phyloP scores from a whole-genome alignment of 1,140 invertebrate genomes.

The Heterodera schachtii region DNA sequence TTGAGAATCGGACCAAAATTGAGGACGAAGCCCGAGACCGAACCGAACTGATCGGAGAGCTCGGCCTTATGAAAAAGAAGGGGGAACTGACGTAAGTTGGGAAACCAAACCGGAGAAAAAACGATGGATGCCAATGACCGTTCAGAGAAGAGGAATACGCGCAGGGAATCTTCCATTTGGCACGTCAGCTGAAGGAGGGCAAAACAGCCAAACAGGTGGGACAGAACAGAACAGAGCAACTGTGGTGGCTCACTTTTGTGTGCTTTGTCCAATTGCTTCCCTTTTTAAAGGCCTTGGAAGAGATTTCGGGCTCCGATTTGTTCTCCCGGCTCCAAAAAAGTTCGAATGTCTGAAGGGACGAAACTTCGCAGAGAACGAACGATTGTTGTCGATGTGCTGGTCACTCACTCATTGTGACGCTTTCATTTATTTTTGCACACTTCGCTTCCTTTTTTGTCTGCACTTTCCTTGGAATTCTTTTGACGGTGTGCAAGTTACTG shows the following conservation, averaged over 20 bases:
- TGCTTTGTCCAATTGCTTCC: too few relatives aligned
- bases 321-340: background rate
- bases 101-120: background rate
- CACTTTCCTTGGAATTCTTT: too few relatives aligned
- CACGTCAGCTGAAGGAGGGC: slow-evolving; percentile 26
- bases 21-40: slow-evolving; percentile 57
- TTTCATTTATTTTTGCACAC: too few relatives aligned
- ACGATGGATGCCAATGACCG: background rate
- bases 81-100: slow-evolving; percentile 20
- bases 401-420: too few relatives aligned
- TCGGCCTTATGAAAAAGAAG: slow-evolving; percentile 39
- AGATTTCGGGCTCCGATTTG: slow-evolving; percentile 3
- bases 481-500: too few relatives aligned
- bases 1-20: slow-evolving; percentile 60
- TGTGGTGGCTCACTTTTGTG: too few relatives aligned
- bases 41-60: slow-evolving; percentile 45
- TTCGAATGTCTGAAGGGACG: background rate
- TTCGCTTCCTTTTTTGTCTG: too few relatives aligned
- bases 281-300: slow-evolving; percentile 7
- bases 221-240: background rate
- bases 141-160: slow-evolving; percentile 52
- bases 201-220: slow-evolving; percentile 26
- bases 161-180: slow-evolving; percentile 46
- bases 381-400: too few relatives aligned
- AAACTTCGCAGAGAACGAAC: too few relatives aligned